Conservation (phyloP, 64 coral and sea anemone genomes). For the Montipora foliosa region DNA sequence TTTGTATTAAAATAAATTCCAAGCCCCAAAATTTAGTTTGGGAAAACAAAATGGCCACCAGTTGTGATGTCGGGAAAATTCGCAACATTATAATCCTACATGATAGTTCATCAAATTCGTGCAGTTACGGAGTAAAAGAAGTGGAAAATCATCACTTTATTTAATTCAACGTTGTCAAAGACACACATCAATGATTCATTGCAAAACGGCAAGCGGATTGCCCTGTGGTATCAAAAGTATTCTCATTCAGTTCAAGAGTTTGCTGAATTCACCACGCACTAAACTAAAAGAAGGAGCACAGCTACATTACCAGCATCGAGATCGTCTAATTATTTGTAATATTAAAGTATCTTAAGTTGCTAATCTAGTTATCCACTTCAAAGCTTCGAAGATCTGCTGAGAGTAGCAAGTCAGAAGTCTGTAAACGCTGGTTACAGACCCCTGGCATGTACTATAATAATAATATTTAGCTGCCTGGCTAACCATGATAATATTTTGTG, state of each 20-base stretch:
- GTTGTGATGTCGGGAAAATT: too few relatives aligned
- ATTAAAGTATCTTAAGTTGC: neutral
- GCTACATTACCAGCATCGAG: neutral
- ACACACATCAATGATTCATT: neutral
- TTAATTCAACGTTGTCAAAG: neutral
- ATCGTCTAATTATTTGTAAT: neutral
- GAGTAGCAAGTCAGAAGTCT: neutral
- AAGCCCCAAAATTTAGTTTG: too few relatives aligned
- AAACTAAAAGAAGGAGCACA: neutral
- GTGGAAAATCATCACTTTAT: neutral
- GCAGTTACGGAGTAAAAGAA: neutral
- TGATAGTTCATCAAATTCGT: neutral
- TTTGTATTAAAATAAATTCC: too few relatives aligned
- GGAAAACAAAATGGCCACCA: too few relatives aligned
- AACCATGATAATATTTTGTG: conserved; percentile 1
- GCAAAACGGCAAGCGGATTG: neutral
- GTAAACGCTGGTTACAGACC: neutral
- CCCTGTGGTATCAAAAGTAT: conserved; percentile 2
- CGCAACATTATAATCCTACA: neutral
- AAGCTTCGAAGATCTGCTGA: neutral
- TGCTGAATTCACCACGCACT: neutral
- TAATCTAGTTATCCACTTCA: neutral
- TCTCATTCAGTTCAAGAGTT: neutral
- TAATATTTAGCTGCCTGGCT: neutral
- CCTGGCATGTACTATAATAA: neutral